Percentiles rank a stretch among this genome's conserved stretches.
These are phyloP conservation scores for Sebastes oblongus DNA, from an alignment of 2,797 vertebrate genomes.

Conservation along the genomic window DNA sequence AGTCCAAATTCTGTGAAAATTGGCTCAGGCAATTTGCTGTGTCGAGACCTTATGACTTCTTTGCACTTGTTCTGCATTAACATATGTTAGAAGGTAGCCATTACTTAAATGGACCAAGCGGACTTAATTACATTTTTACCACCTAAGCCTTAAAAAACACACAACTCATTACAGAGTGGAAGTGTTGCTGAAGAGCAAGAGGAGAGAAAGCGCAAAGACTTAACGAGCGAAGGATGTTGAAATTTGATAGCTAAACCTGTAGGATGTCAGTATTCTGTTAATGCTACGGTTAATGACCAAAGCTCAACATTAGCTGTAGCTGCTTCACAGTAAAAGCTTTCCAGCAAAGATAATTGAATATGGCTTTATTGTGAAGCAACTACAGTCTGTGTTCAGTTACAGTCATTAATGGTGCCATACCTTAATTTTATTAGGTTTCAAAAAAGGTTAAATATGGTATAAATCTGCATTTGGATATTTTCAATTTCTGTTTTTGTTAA, in stretches of 20 bases:
- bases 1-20: conserved; percentile 11
- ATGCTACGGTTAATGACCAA: conserved; percentile 23
- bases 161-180: conserved; percentile 34
- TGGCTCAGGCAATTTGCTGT: conserved; percentile 26
- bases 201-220: conserved; percentile 8
- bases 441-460: not conserved
- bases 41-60: conserved; percentile 14
- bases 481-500: not conserved
- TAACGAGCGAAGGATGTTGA: conserved; percentile 6
- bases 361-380: conserved; percentile 1
- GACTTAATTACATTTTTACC: conserved; percentile 38
- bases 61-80: conserved; percentile 25
- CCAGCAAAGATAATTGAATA: conserved; percentile 2
- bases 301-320: conserved; percentile 24
- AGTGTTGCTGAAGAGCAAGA: conserved; percentile 20
- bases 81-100: conserved; percentile 29
- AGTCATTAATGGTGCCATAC: not conserved
- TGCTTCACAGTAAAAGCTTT: conserved; percentile 16
- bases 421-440: not conserved
- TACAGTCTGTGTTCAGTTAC: not conserved
- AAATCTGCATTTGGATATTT: not conserved
- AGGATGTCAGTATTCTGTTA: conserved; percentile 18
- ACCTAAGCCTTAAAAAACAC: conserved; percentile 23
- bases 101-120: conserved; percentile 35
- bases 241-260: conserved; percentile 26